phyloP scores from a whole-genome alignment of 2,888 invertebrate genomes.

The Brenthis ino region DNA sequence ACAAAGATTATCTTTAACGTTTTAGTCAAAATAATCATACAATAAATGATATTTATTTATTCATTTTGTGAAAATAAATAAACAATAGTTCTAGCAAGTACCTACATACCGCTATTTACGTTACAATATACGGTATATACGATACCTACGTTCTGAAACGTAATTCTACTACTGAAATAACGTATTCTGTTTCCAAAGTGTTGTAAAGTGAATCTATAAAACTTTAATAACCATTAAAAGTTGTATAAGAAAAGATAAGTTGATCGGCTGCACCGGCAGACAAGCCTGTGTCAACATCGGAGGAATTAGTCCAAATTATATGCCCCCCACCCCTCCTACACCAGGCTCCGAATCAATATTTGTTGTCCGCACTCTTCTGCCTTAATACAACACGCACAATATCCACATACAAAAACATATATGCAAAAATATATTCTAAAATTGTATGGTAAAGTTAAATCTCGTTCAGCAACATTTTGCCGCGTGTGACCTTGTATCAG shows the following conservation, averaged over 20 bases:
- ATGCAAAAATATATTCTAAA: slow-evolving; percentile 38
- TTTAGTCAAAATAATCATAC: too few relatives aligned
- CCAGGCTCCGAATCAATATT: slow-evolving; percentile 81
- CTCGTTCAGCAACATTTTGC: slow-evolving; percentile 28
- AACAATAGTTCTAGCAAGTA: too few relatives aligned
- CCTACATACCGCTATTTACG: too few relatives aligned
- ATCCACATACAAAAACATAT: slow-evolving; percentile 54
- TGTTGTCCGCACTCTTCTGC: slow-evolving; percentile 82
- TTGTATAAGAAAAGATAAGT: slow-evolving; percentile 66
- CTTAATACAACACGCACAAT: slow-evolving; percentile 80
- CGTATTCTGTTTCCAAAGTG: slow-evolving; percentile 2
- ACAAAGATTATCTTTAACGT: too few relatives aligned
- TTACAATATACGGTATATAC: neutral
- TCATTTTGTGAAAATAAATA: too few relatives aligned
- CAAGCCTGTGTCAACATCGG: slow-evolving; percentile 77
- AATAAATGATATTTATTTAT: too few relatives aligned
- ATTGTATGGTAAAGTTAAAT: slow-evolving; percentile 20
- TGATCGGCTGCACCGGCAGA: slow-evolving; percentile 68
- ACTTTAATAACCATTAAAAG: slow-evolving; percentile 49
- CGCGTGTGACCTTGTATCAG: slow-evolving; percentile 47
- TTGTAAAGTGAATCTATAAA: slow-evolving; percentile 36
- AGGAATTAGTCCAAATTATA: slow-evolving; percentile 82
- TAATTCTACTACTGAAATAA: slow-evolving; percentile 3
- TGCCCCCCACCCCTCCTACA: slow-evolving; percentile 58
- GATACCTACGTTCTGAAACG: neutral